Percentiles rank a stretch among this genome's conserved stretches.
Conservation (phyloP, 2,113 vertebrate genomes). For the Falcunculus frontatus region DNA sequence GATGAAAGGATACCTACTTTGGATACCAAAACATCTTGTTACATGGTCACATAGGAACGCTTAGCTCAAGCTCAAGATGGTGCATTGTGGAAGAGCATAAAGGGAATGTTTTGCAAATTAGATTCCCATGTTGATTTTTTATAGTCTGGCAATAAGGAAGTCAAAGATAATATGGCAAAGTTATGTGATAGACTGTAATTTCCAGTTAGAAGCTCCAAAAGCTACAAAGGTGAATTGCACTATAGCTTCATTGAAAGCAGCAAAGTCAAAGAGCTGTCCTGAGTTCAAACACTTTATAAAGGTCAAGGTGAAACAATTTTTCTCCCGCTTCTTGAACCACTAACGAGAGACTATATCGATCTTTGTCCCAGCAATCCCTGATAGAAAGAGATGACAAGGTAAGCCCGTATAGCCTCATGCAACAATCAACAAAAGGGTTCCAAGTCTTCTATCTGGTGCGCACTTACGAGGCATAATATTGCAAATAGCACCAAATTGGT, state of each 20-base stretch:
- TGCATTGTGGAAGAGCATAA: not conserved
- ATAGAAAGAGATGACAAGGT: not conserved
- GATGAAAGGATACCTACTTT: not conserved
- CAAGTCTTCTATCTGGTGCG: not conserved
- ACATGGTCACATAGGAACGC: not conserved
- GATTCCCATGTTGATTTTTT: not conserved
- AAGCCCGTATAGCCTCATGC: rapidly evolving
- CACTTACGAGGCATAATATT: not conserved
- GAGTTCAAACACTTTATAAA: not conserved
- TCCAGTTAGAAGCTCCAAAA: not conserved
- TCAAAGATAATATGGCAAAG: not conserved
- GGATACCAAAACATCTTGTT: not conserved
- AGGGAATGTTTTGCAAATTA: not conserved
- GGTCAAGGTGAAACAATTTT: not conserved
- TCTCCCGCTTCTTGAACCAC: not conserved
- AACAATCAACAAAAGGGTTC: not conserved
- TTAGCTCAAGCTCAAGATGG: not conserved
- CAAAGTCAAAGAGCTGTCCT: not conserved
- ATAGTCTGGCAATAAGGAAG: not conserved
- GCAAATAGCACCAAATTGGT: not conserved
- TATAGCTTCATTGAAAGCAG: not conserved
- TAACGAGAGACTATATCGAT: not conserved
- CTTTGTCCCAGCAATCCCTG: not conserved
- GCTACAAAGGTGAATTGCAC: not conserved
- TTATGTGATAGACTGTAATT: not conserved